Evolutionary conservation across 1,140 invertebrate genomes (phyloP).

Genomic region (Heliothis subflexa): DNA sequence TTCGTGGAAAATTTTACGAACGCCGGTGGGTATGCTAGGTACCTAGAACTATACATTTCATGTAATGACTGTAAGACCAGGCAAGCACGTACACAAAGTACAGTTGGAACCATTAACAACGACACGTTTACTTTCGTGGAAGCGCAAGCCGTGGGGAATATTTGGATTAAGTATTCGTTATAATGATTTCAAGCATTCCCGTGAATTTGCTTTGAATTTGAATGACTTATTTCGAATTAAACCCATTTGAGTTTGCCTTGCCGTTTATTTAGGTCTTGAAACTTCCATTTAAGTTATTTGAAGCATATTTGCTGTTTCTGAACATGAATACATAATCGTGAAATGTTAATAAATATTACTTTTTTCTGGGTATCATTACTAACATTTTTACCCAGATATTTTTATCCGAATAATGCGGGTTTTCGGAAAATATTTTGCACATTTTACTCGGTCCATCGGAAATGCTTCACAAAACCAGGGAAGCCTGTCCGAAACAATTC

Average conservation of each 20-base stretch:
- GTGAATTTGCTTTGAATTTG: slow-evolving; percentile 8
- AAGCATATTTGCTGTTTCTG: background rate
- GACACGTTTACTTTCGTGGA: slow-evolving; percentile 16
- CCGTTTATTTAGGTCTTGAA: background rate
- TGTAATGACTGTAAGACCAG: slow-evolving; percentile 45
- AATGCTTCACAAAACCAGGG: slow-evolving; percentile 24
- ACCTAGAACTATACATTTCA: slow-evolving; percentile 8
- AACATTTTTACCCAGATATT: background rate
- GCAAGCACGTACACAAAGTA: slow-evolving; percentile 38
- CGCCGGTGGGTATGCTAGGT: background rate
- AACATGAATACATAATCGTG: background rate
- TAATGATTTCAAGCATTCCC: background rate
- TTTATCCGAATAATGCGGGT: background rate
- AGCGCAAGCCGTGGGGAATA: background rate
- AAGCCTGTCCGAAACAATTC: slow-evolving; percentile 27
- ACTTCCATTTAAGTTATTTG: background rate
- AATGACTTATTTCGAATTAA: background rate
- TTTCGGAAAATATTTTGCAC: slow-evolving; percentile 28
- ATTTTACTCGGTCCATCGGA: slow-evolving; percentile 7
- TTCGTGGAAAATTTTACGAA: slow-evolving; percentile 45
- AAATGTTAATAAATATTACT: background rate
- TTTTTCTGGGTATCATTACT: background rate
- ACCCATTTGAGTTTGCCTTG: background rate
- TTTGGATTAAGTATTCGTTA: background rate
- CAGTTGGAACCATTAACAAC: slow-evolving; percentile 15